Evolutionary conservation across 2,113 vertebrate genomes (phyloP).

Genomic region (Halichoeres trimaculatus): DNA sequence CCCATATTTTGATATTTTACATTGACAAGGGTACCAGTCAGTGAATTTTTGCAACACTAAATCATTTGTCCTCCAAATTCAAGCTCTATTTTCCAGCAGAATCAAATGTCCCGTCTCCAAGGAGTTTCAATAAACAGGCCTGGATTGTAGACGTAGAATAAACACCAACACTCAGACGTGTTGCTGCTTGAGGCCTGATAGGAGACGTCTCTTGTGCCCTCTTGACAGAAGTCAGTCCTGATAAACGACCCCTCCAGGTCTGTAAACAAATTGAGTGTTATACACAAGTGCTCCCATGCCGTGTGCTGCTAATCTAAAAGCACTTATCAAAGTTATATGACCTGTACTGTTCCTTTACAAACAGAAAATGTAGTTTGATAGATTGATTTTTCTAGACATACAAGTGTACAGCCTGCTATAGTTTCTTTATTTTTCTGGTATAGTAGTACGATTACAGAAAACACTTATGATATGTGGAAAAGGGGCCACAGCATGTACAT

Average conservation of each 20-base stretch:
- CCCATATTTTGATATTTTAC: too few relatives aligned
- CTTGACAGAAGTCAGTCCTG: slow-evolving; percentile 9
- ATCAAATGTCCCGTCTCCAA: not conserved
- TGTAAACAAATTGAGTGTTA: slow-evolving; percentile 39
- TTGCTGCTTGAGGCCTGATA: not conserved
- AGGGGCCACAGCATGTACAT: not conserved
- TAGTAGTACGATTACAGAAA: not conserved
- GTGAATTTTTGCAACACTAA: too few relatives aligned
- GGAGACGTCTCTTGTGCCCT: slow-evolving; percentile 14
- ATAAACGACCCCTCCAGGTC: slow-evolving; percentile 34
- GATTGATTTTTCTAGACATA: not conserved
- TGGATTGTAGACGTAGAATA: not conserved
- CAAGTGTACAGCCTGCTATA: not conserved
- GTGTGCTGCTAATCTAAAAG: slow-evolving; percentile 3
- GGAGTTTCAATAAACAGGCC: not conserved
- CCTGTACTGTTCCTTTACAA: not conserved
- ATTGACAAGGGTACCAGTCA: too few relatives aligned
- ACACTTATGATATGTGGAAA: too few relatives aligned
- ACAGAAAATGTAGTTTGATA: not conserved
- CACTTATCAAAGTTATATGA: slow-evolving; percentile 3
- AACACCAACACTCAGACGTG: slow-evolving; percentile 9
- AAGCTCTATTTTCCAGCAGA: not conserved
- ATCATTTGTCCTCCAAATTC: too few relatives aligned
- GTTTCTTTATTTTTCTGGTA: not conserved
- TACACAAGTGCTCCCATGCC: slow-evolving; percentile 24